Conservation (phyloP, 2,888 invertebrate genomes). For the Unio pictorum region DNA sequence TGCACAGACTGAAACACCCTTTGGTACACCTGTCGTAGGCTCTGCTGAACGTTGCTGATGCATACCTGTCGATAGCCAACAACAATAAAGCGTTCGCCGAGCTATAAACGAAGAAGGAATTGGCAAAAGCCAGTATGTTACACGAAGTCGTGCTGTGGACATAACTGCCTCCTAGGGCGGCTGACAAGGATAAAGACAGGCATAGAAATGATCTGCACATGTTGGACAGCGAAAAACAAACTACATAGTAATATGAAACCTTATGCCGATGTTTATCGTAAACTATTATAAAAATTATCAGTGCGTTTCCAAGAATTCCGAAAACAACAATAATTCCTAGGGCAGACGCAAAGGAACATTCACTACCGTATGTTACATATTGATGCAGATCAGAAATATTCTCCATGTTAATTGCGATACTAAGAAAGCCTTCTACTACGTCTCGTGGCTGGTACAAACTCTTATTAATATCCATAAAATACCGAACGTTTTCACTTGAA, state of each 20-base stretch:
- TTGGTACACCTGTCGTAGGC: conserved; percentile 57
- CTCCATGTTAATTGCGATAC: neutral
- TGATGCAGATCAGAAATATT: conserved; percentile 10
- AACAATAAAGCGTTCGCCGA: conserved; percentile 55
- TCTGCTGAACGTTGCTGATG: conserved; percentile 52
- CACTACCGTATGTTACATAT: conserved; percentile 8
- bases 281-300: conserved; percentile 46
- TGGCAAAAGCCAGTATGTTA: conserved; percentile 61
- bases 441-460: too few relatives aligned
- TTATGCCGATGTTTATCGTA: conserved; percentile 54
- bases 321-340: conserved; percentile 43
- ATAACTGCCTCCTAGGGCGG: conserved; percentile 59
- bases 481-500: too few relatives aligned
- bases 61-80: conserved; percentile 60
- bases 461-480: too few relatives aligned
- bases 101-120: conserved; percentile 63
- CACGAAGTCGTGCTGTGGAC: conserved; percentile 58
- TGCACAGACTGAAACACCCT: conserved; percentile 51
- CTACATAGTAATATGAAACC: conserved; percentile 64
- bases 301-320: conserved; percentile 47
- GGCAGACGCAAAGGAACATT: conserved; percentile 14
- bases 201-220: conserved; percentile 61
- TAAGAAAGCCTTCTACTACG: too few relatives aligned
- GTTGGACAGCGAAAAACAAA: conserved; percentile 61
- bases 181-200: conserved; percentile 60